phyloP scores from a whole-genome alignment of 2,113 vertebrate species.

The Mesoclemmys tuberculata region DNA sequence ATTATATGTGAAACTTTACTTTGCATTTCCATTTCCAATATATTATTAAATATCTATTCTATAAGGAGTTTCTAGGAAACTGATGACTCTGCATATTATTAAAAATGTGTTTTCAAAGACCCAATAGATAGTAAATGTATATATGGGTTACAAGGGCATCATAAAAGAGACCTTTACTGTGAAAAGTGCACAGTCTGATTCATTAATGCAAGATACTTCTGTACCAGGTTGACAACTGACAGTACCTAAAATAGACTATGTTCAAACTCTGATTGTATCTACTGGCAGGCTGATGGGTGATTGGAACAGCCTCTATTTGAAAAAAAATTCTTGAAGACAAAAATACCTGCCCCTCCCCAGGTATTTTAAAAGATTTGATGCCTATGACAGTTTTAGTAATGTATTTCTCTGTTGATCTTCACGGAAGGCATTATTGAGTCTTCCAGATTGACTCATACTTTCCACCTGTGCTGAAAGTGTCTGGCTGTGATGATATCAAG shows the following conservation, averaged over 20 bases:
- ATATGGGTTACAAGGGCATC: neutral
- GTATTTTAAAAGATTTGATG: neutral
- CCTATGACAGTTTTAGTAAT: conserved; percentile 11
- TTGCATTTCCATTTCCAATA: neutral
- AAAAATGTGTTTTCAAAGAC: neutral
- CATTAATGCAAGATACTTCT: neutral
- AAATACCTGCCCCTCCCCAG: neutral
- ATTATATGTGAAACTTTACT: neutral
- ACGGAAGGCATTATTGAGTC: neutral
- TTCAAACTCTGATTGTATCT: conserved; percentile 9
- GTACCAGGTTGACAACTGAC: neutral
- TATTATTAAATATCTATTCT: neutral
- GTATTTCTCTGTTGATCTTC: conserved; percentile 22
- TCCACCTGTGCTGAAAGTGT: conserved; percentile 42
- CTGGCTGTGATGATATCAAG: conserved; percentile 36
- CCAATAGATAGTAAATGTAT: neutral
- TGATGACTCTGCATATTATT: neutral
- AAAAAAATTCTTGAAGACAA: neutral
- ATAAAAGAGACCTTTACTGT: neutral
- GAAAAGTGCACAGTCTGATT: neutral
- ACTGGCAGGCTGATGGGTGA: conserved; percentile 40
- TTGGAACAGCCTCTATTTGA: neutral
- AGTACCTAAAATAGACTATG: neutral
- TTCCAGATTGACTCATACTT: neutral
- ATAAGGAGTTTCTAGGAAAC: neutral